phyloP scores from a whole-genome alignment of 2,888 invertebrate species.

The Chloromyia formosa region DNA sequence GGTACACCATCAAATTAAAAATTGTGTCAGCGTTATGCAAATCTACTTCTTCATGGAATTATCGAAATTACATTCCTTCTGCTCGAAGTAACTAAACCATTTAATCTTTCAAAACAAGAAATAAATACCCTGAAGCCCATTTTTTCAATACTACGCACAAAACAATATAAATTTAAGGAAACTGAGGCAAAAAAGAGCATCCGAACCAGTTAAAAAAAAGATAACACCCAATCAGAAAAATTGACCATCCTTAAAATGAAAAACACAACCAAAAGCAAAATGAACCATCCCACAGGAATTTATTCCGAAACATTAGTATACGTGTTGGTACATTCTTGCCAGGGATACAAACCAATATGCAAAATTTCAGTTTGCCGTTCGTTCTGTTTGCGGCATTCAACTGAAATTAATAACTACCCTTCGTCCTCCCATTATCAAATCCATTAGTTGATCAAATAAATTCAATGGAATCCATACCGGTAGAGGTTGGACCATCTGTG shows the following conservation, averaged over 20 bases:
- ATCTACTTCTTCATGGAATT: too few relatives aligned
- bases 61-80: too few relatives aligned
- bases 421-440: conserved; percentile 49
- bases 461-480: conserved; percentile 45
- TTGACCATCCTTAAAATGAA: conserved; percentile 7
- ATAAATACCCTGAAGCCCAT: too few relatives aligned
- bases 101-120: too few relatives aligned
- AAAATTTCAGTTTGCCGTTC: conserved; percentile 30
- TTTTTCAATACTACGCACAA: too few relatives aligned
- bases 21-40: too few relatives aligned
- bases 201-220: not conserved
- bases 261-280: conserved; percentile 17
- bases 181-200: too few relatives aligned
- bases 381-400: conserved; percentile 36
- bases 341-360: conserved; percentile 41
- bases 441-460: conserved; percentile 51
- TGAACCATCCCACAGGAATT: conserved; percentile 31
- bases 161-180: too few relatives aligned
- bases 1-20: too few relatives aligned
- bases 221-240: conserved; percentile 4
- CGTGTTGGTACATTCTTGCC: conserved; percentile 48
- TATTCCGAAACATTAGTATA: conserved; percentile 47
- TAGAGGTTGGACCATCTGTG: conserved; percentile 41
- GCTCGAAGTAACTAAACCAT: too few relatives aligned
- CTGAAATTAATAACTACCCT: conserved; percentile 48